A percentile compares a stretch with the other conserved stretches of the same genome.
Evolutionary conservation across 1,140 invertebrate genomes (phyloP).

Genomic region (Drosophila melanica): DNA sequence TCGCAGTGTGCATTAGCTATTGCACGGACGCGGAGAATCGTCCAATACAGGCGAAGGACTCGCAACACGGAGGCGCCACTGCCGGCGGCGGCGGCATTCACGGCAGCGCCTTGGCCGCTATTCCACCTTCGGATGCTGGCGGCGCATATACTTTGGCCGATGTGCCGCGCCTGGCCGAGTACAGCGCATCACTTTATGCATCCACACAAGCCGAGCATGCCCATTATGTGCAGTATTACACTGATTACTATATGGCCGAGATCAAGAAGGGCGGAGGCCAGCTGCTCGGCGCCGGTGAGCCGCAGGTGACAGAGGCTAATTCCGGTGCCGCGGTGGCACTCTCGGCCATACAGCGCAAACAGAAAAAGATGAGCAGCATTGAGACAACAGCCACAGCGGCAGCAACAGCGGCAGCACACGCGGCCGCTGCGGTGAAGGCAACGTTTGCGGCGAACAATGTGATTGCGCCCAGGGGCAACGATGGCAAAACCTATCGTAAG

Average conservation of each 20-base stretch:
- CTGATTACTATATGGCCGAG: slow-evolving; percentile 91
- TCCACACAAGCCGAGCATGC: slow-evolving; percentile 90
- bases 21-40: slow-evolving; percentile 68
- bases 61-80: not conserved
- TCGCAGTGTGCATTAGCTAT: slow-evolving; percentile 67
- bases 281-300: slow-evolving; percentile 81
- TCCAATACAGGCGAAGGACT: slow-evolving; percentile 41
- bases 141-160: slow-evolving; percentile 87
- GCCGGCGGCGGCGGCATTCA: not conserved
- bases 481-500: slow-evolving; percentile 89
- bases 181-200: slow-evolving; percentile 91
- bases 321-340: slow-evolving; percentile 95
- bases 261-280: slow-evolving; percentile 86
- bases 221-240: slow-evolving; percentile 91
- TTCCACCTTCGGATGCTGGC: slow-evolving; percentile 38
- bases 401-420: slow-evolving; percentile 74
- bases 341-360: slow-evolving; percentile 89
- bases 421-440: slow-evolving; percentile 68
- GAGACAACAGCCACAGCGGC: slow-evolving; percentile 72
- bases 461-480: slow-evolving; percentile 85
- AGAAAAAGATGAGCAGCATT: slow-evolving; percentile 77
- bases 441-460: slow-evolving; percentile 65
- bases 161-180: slow-evolving; percentile 90
- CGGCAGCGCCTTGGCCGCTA: slow-evolving; percentile 8
- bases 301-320: slow-evolving; percentile 87